Base-by-base conservation (phyloP, 2,113 vertebrate species). In the Plecotus auritus region DNA sequence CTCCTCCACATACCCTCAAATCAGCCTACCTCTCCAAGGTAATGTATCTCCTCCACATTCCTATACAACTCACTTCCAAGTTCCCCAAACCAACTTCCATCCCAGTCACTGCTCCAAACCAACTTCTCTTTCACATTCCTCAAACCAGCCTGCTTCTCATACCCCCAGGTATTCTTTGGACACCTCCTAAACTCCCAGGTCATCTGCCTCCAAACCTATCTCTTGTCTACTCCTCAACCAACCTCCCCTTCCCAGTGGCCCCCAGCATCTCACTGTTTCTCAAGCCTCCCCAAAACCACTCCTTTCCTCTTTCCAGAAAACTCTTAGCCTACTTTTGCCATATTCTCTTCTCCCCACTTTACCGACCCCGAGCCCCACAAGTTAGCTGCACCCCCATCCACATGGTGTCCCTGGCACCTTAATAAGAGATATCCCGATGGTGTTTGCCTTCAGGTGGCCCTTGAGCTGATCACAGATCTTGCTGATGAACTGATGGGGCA, bases 401-500 rank as follows among this genome's bases (percentile, higher is more conserved):
- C 9, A 49, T 2, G 23, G 32, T 85, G 30, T 92, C 69, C 20
- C 64, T 54, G 91, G 88, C 95, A 99, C 99, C 99, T 99, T 99
- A 97, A 99, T 99, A 64, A 99, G 99, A 0, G 99, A 99, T 97
- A 99, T 93, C 40, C 99, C 99, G 5, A 99, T 97, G 0, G 98
- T 93, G 0, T 99, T 99, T 70, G 99, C 98, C 98, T 99, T 99
- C 97, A 99, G 97, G 4, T 99, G 99, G 77, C 98, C 98, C 97
- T 99, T 99, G 96, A 99, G 99, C 97, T 99, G 99, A 91, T 99
- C 99, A 5, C 99, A 99, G 59, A 99, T 97, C 93, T 98, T 98
- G 80, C 98, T 40, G 0, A 99, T 98, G 92, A 99, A 99, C 98
- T 99, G 99, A 95, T 99, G 99, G 5, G 99, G 99, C 72, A 99